phyloP scores from a whole-genome alignment of 2,113 vertebrate genomes.

The Nothobranchius furzeri region DNA sequence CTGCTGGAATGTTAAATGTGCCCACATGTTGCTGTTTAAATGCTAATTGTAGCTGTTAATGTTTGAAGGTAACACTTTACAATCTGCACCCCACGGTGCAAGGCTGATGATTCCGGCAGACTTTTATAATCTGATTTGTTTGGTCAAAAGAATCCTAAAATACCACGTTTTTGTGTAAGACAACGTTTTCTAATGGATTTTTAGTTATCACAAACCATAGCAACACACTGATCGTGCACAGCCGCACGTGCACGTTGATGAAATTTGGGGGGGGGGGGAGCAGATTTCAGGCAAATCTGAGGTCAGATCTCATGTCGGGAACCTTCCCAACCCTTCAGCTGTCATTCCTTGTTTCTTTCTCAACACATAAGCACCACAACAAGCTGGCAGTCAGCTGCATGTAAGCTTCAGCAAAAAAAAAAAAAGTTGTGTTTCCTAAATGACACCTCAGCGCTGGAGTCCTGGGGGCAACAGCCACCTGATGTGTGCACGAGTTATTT shows the following conservation, averaged over 20 bases:
- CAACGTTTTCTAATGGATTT: too few relatives aligned
- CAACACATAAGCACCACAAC: slow-evolving; percentile 8
- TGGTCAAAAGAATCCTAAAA: slow-evolving; percentile 3
- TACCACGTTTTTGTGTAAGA: background rate
- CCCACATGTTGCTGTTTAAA: too few relatives aligned
- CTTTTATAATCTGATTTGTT: too few relatives aligned
- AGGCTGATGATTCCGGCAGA: too few relatives aligned
- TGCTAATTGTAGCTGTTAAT: too few relatives aligned
- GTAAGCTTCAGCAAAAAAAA: slow-evolving; percentile 50
- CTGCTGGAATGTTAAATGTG: too few relatives aligned
- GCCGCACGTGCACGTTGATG: background rate
- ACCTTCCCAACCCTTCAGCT: background rate
- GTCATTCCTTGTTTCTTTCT: slow-evolving; percentile 22
- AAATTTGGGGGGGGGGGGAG: background rate
- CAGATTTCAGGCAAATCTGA: slow-evolving; percentile 8
- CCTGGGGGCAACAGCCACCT: slow-evolving; percentile 62
- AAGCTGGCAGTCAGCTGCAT: slow-evolving; percentile 35
- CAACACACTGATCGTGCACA: background rate
- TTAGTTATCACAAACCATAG: too few relatives aligned
- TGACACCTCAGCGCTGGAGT: slow-evolving; percentile 61
- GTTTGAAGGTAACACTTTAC: too few relatives aligned
- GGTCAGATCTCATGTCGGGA: slow-evolving; percentile 8
- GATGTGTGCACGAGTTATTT: slow-evolving; percentile 66
- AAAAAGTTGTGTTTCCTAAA: slow-evolving; percentile 57
- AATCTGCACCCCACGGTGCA: too few relatives aligned